A percentile compares a stretch with the other conserved stretches of the same genome.
Conservation (phyloP, 2,888 invertebrate genomes). For the Tryphoninae sp. region DNA sequence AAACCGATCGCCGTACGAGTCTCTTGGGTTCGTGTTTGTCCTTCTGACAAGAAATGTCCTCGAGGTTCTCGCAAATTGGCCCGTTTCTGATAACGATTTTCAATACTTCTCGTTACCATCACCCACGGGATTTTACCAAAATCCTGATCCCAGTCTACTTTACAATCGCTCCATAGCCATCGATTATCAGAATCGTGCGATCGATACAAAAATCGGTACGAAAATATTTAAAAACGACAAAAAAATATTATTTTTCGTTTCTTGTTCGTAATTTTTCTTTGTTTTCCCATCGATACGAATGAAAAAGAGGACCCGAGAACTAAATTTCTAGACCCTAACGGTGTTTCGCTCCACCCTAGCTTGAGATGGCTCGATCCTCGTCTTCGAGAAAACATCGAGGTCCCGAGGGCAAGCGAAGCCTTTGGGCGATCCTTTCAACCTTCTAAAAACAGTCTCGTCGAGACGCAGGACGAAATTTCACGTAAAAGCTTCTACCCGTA, state of each 20-base stretch:
- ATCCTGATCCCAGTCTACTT: neutral
- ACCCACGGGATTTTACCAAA: neutral
- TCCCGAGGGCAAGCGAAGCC: slow-evolving; percentile 24
- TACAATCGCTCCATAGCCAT: neutral
- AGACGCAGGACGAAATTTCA: slow-evolving; percentile 39
- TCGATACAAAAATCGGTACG: neutral
- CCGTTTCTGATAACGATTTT: neutral
- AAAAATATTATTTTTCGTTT: neutral
- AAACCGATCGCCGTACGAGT: neutral
- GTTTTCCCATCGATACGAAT: neutral
- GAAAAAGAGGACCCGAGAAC: slow-evolving; percentile 2
- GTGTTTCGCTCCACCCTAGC: neutral
- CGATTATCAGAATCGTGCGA: neutral
- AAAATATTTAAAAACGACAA: neutral
- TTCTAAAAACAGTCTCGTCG: slow-evolving; percentile 44
- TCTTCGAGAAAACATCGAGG: slow-evolving; percentile 17
- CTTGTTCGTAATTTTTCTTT: neutral
- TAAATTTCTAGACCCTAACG: slow-evolving; percentile 9
- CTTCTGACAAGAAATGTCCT: slow-evolving; percentile 24
- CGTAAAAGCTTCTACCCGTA: slow-evolving; percentile 35
- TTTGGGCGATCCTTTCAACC: slow-evolving; percentile 43
- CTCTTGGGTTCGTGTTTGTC: slow-evolving; percentile 33
- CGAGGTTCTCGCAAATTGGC: slow-evolving; percentile 13
- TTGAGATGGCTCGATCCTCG: slow-evolving; percentile 13
- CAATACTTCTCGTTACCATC: neutral